Conservation (phyloP, 2,888 invertebrate genomes). For the Drosophila cracens region DNA sequence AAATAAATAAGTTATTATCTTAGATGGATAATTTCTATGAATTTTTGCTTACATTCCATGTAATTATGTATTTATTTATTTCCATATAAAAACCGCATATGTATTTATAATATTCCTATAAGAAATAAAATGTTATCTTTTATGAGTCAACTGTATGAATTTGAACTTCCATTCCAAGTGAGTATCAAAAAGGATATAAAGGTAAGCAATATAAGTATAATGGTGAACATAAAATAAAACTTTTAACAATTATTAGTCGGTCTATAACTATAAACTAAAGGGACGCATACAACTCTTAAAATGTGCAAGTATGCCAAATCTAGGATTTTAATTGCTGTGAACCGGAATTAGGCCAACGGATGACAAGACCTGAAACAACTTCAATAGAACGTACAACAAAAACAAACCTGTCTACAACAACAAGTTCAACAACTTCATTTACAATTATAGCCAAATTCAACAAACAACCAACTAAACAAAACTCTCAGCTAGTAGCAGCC, state of each 20-base stretch:
- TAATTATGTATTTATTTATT: neutral
- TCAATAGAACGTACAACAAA: neutral
- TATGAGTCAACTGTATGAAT: neutral
- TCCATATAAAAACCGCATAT: neutral
- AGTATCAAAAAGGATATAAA: neutral
- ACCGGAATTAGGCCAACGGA: neutral
- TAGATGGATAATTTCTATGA: neutral
- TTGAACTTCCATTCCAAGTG: neutral
- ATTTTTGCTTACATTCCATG: neutral
- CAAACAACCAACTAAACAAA: neutral
- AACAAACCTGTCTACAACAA: neutral
- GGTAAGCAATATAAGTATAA: neutral
- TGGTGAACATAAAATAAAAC: neutral
- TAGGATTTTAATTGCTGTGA: neutral
- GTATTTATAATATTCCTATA: neutral
- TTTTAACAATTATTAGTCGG: neutral
- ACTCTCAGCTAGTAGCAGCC: neutral
- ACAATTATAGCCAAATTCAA: neutral
- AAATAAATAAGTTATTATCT: neutral
- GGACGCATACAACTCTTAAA: too few relatives aligned
- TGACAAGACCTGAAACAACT: neutral
- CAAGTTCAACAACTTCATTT: neutral
- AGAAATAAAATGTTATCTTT: neutral
- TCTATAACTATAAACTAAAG: neutral
- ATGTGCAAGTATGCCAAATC: too few relatives aligned